A percentile compares a stretch with the other conserved stretches of the same genome.
These are phyloP conservation scores for Ferrisia virgata DNA, from an alignment of 2,888 invertebrate genomes.

Conservation along the genomic window DNA sequence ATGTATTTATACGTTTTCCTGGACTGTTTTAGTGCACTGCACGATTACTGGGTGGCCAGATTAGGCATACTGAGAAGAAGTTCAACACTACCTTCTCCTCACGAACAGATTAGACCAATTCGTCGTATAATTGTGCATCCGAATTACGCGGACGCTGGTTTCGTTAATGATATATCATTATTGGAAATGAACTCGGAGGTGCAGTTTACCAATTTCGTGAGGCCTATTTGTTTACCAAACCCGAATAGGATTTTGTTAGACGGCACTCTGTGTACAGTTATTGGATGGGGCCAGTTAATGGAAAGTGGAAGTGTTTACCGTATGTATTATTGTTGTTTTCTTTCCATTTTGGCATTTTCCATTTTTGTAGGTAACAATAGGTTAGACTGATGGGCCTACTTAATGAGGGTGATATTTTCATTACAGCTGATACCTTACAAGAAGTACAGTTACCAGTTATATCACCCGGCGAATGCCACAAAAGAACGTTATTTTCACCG, in stretches of 20 bases:
- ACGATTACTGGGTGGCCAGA: slow-evolving; percentile 77
- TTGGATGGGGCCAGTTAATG: slow-evolving; percentile 78
- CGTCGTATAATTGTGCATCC: slow-evolving; percentile 68
- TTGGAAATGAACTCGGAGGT: slow-evolving; percentile 61
- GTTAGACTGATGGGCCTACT: not conserved
- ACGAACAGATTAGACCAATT: slow-evolving; percentile 68
- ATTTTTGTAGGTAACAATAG: not conserved
- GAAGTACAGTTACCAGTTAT: slow-evolving; percentile 77
- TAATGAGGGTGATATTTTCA: slow-evolving; percentile 42
- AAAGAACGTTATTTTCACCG: slow-evolving; percentile 69
- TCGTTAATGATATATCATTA: slow-evolving; percentile 74
- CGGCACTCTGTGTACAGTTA: slow-evolving; percentile 70
- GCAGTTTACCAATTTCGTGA: slow-evolving; percentile 61
- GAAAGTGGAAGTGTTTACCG: slow-evolving; percentile 77
- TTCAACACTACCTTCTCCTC: slow-evolving; percentile 70
- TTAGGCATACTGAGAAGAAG: slow-evolving; percentile 71
- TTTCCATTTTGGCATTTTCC: not conserved
- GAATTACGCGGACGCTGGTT: slow-evolving; percentile 70
- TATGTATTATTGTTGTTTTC: slow-evolving; percentile 56
- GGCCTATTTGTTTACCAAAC: slow-evolving; percentile 66
- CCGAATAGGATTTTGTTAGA: slow-evolving; percentile 60
- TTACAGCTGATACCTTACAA: slow-evolving; percentile 74
- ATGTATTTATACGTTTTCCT: not conserved
- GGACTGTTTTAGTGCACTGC: slow-evolving; percentile 60
- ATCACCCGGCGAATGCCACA: slow-evolving; percentile 72